A percentile compares a stretch with the other conserved stretches of the same genome.
Evolutionary conservation across 2,113 vertebrate genomes (phyloP).

Genomic region (Poeciliopsis retropinna): DNA sequence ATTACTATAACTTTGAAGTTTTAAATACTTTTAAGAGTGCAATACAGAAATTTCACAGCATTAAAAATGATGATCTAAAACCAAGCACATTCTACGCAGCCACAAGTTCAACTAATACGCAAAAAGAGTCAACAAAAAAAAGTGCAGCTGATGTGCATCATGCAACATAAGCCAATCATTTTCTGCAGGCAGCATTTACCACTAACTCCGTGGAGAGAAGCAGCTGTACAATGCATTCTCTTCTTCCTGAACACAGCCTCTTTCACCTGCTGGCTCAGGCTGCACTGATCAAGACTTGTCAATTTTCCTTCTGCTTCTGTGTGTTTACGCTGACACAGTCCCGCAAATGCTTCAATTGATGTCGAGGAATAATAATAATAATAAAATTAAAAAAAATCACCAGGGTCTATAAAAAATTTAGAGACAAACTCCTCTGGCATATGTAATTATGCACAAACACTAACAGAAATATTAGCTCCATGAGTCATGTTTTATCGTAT

Average conservation of each 20-base stretch:
- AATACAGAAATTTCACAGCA: neutral
- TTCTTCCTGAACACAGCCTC: slow-evolving; percentile 32
- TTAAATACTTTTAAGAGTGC: neutral
- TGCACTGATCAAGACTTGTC: neutral
- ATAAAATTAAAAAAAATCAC: neutral
- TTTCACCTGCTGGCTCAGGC: slow-evolving; percentile 38
- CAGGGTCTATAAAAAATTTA: slow-evolving; percentile 56
- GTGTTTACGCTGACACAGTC: slow-evolving; percentile 3
- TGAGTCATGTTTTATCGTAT: slow-evolving; percentile 71
- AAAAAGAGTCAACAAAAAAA: slow-evolving; percentile 11
- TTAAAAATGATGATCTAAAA: no score
- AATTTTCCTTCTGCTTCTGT: slow-evolving; percentile 4
- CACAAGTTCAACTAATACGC: slow-evolving; percentile 34
- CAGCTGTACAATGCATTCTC: slow-evolving; percentile 26
- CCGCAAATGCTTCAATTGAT: slow-evolving; percentile 20
- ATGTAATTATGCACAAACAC: slow-evolving; percentile 60
- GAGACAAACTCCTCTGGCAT: slow-evolving; percentile 56
- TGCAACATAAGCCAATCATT: slow-evolving; percentile 32
- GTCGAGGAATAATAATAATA: slow-evolving; percentile 20
- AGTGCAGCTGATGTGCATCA: slow-evolving; percentile 47
- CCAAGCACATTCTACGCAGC: neutral
- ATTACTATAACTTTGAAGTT: no score
- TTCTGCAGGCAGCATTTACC: slow-evolving; percentile 1
- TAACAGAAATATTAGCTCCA: slow-evolving; percentile 62
- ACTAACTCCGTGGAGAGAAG: slow-evolving; percentile 22